Conservation (phyloP, 2,888 invertebrate species). For the Philereme transversata region DNA sequence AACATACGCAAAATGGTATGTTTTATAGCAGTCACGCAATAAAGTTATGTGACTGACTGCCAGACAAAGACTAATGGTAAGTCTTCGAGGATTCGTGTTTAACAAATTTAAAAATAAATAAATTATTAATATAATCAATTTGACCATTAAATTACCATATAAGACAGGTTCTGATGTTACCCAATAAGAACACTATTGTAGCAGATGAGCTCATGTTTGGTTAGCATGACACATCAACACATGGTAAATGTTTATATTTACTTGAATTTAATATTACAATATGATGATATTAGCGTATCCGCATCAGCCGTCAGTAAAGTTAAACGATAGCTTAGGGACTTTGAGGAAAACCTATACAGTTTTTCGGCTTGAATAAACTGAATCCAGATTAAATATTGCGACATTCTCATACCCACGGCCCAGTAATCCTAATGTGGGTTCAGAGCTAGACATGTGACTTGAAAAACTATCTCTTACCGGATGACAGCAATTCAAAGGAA, state of each 20-base stretch:
- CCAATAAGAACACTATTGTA: constrained; percentile 3
- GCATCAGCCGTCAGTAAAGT: too few relatives aligned
- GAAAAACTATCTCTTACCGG: constrained; percentile 24
- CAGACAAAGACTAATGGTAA: too few relatives aligned
- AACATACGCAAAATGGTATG: background rate
- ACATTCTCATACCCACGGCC: constrained; percentile 2
- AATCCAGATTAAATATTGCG: too few relatives aligned
- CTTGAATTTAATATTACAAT: background rate
- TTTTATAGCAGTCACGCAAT: constrained; percentile 3
- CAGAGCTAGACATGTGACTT: constrained; percentile 4
- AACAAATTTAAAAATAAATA: too few relatives aligned
- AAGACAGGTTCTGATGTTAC: constrained; percentile 13
- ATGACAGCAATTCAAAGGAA: constrained; percentile 22
- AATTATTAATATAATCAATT: background rate
- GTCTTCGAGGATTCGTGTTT: too few relatives aligned
- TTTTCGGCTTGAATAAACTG: too few relatives aligned
- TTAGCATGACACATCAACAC: constrained; percentile 6
- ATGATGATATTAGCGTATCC: background rate
- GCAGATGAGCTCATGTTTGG: constrained; percentile 21
- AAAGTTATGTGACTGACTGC: too few relatives aligned
- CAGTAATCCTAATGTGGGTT: background rate
- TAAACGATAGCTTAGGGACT: too few relatives aligned
- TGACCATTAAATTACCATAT: constrained; percentile 5
- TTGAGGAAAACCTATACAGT: too few relatives aligned
- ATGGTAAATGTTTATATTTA: constrained; percentile 5